Conservation (phyloP, 2,888 invertebrate genomes). For the Mythimna albipuncta region DNA sequence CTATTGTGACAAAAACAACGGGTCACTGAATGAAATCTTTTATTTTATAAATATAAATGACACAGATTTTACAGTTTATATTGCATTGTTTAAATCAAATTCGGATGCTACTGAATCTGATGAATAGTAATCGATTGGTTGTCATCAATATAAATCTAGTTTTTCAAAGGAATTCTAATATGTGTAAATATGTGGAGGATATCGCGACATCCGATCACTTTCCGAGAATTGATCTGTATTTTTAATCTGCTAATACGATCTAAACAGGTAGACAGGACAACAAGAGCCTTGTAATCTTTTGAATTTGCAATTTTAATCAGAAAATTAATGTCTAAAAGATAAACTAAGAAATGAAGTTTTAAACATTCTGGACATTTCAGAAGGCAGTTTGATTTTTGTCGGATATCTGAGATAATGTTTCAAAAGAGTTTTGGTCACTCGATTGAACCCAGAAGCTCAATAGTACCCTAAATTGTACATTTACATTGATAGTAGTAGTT, state of each 20-base stretch:
- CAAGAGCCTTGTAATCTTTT: constrained; percentile 31
- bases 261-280: constrained; percentile 61
- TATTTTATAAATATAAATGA: constrained; percentile 34
- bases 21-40: constrained; percentile 56
- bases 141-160: constrained; percentile 70
- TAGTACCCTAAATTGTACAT: background rate
- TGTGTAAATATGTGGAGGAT: constrained; percentile 69
- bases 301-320: constrained; percentile 47
- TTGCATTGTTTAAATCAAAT: constrained; percentile 58
- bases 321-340: background rate
- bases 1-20: constrained; percentile 63
- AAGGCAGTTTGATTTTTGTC: background rate
- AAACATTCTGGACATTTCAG: background rate
- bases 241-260: constrained; percentile 57
- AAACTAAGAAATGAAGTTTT: background rate
- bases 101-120: constrained; percentile 52
- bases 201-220: constrained; percentile 78
- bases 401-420: background rate
- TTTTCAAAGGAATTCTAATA: constrained; percentile 69
- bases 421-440: background rate
- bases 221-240: constrained; percentile 74
- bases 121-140: constrained; percentile 61
- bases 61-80: constrained; percentile 48
- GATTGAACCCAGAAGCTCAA: background rate
- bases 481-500: no score